A percentile compares a stretch with the other conserved stretches of the same genome.
Evolutionary conservation across 2,888 invertebrate genomes (phyloP).

Genomic region (Octodonta nipae): DNA sequence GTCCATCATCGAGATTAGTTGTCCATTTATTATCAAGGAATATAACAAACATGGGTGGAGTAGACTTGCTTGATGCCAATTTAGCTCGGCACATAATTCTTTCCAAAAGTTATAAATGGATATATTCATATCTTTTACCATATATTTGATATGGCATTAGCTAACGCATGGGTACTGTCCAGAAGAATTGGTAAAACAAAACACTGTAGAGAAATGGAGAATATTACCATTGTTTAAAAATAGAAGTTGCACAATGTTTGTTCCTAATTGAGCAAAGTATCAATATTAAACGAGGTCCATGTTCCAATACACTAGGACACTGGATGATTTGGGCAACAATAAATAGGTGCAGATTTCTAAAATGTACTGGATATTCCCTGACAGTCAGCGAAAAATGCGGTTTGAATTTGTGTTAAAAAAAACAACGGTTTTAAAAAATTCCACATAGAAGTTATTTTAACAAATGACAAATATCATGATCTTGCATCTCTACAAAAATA

Average conservation of each 20-base stretch:
- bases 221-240: background rate
- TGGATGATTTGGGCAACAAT: background rate
- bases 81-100: slow-evolving; percentile 13
- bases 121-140: slow-evolving; percentile 15
- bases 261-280: background rate
- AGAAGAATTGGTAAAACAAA: slow-evolving; percentile 5
- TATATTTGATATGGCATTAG: slow-evolving; percentile 12
- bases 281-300: background rate
- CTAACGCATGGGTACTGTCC: slow-evolving; percentile 14
- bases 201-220: background rate
- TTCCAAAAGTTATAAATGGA: slow-evolving; percentile 14
- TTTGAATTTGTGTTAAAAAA: too few species aligned
- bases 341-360: background rate
- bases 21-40: slow-evolving; percentile 7
- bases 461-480: background rate
- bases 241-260: background rate
- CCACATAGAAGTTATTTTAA: background rate
- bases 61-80: slow-evolving; percentile 13
- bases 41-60: slow-evolving; percentile 13
- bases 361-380: background rate
- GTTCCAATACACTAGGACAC: background rate
- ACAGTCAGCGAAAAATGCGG: too few species aligned
- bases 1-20: background rate
- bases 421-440: background rate
- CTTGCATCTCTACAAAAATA: background rate